These are phyloP conservation scores for Ochropacha duplaris DNA, from an alignment of 2,888 invertebrate species.

Conservation along the genomic window DNA sequence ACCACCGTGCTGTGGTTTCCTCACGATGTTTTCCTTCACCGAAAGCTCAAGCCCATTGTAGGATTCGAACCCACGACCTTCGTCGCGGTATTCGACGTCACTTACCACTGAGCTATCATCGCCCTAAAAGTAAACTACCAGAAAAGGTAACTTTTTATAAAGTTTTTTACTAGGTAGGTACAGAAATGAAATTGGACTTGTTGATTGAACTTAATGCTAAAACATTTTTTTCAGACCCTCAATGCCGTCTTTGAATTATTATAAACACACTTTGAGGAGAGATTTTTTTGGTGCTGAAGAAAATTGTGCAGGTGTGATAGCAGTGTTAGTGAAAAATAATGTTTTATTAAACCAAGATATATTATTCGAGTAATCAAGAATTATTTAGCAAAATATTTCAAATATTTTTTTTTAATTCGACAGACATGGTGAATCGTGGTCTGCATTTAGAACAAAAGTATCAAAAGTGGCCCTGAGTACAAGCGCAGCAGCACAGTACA, in stretches of 20 bases:
- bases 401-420: constrained; percentile 18
- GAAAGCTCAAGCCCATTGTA: too few species aligned
- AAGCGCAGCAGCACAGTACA: constrained; percentile 87
- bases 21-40: too few species aligned
- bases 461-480: constrained; percentile 90
- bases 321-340: constrained; percentile 84
- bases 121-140: too few species aligned
- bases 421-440: constrained; percentile 93
- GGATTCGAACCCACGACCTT: too few species aligned
- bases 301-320: constrained; percentile 86
- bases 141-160: too few species aligned
- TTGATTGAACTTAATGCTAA: too few species aligned
- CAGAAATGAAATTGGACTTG: too few species aligned
- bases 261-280: constrained; percentile 86
- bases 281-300: constrained; percentile 86
- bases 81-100: too few species aligned
- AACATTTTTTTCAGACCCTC: constrained; percentile 79
- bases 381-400: not conserved
- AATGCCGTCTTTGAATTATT: constrained; percentile 89
- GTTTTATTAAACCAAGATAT: not conserved
- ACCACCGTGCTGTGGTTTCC: too few species aligned
- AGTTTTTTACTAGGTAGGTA: too few species aligned
- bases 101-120: too few species aligned
- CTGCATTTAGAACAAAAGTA: constrained; percentile 89
- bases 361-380: too few species aligned